Percentiles rank a stretch among this genome's conserved stretches.
phyloP scores from a whole-genome alignment of 2,113 vertebrate genomes.

The Ceyx margarethae region DNA sequence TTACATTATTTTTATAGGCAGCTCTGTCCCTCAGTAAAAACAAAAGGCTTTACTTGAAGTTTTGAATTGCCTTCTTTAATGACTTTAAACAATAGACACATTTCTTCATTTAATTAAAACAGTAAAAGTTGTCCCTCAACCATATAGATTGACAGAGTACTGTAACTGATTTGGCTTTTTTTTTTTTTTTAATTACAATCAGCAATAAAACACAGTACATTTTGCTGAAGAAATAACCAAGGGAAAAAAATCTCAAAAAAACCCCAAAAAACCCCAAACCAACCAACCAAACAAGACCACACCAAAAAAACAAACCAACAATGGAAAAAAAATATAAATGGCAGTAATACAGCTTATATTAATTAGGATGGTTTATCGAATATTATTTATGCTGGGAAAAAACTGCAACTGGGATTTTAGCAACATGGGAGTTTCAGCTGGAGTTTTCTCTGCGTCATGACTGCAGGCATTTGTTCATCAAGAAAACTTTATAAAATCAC shows the following conservation, averaged over 20 bases:
- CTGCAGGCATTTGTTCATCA: not conserved
- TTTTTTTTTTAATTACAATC: conserved; percentile 24
- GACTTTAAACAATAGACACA: conserved; percentile 67
- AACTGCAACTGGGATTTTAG: not conserved
- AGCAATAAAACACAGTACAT: conserved; percentile 50
- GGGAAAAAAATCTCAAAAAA: not conserved
- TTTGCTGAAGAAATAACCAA: conserved; percentile 54
- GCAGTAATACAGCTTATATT: not conserved
- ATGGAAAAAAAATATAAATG: conserved; percentile 61
- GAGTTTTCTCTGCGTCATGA: not conserved
- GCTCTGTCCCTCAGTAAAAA: conserved; percentile 65
- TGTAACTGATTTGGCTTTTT: conserved; percentile 72
- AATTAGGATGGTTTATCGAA: conserved; percentile 33
- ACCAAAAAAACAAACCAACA: not conserved
- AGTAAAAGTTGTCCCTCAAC: conserved; percentile 67
- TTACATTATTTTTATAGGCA: conserved; percentile 66
- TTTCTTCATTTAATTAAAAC: conserved; percentile 82
- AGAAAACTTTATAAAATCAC: conserved; percentile 25
- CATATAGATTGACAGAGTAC: conserved; percentile 48
- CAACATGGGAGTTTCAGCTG: not conserved
- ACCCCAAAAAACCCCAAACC: too few relatives aligned
- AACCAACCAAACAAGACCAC: not conserved
- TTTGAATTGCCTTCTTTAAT: conserved; percentile 71
- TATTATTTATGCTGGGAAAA: conserved; percentile 44
- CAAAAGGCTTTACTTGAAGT: conserved; percentile 12